Evolutionary conservation across 2,888 invertebrate genomes (phyloP), one percentile per base, ranked within the genome.

Genomic region (Seira musarum): DNA sequence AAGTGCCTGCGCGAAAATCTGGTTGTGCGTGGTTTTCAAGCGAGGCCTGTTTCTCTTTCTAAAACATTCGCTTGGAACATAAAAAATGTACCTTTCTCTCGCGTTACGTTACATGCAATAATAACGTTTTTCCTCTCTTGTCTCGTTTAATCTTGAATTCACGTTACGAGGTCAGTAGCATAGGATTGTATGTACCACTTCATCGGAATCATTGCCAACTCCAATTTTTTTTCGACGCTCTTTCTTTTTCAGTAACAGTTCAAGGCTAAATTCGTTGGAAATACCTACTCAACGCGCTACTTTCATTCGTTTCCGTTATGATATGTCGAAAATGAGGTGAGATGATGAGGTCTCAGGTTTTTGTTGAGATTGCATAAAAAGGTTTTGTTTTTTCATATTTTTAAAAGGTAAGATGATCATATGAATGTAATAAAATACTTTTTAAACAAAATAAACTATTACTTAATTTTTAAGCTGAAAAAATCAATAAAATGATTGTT

Each of bases 101-200:
- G 65, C 73, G 65, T 75, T 75, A 68, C 61, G 60, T 66, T 53
- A 30, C 63, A 60, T 25, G 22, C 25, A 40, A 40, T 40, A n/a
- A n/a, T n/a, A 40, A 40, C 40, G 40, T 40, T 40, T 40, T 40
- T 40, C 13, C 60, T 21, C 22, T 49, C 77, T 65, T 76, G 69
- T 76, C 76, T 76, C 8, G 77, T 22, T 40, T 76, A 77, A 77
- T 77, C 77, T 77, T 66, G 40, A 71, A 70, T 72, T 78, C 78
- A n/a, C 77, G 70, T 78, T 71, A 71, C 67, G 78, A 78, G 78
- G 78, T 78, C 78, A 78, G 78, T 78, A 78, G 78, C 78, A 78
- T 78, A 40, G 40, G 40, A 30, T 72, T 66, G 22, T 78, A 78
- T 78, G 78, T 78, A 78, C 78, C 78, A 78, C 25, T 71, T 40